Evolutionary conservation across 2,113 vertebrate genomes (phyloP), one percentile per base, ranked within the genome.

Genomic region (Herpetotheres cachinnans): DNA sequence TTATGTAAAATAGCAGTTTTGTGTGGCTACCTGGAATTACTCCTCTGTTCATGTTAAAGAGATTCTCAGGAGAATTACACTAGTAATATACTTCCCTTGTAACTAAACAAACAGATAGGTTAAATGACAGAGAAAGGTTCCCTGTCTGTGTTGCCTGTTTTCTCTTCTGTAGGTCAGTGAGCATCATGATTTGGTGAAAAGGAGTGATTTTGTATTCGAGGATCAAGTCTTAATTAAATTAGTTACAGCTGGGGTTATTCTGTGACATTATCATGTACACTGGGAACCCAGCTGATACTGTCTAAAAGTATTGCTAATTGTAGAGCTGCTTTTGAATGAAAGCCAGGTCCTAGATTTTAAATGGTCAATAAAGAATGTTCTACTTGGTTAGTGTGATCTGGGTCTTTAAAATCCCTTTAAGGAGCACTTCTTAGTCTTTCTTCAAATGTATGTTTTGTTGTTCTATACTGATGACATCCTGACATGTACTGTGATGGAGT

Each of bases 161-260:
- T 83, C 59, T 26, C 59, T 88, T 50, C 71, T 55, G 4, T 93
- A 96, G 85, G 95, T 97, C 96, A 96, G 56, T 93, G 85, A 97
- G 87, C 93, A 96, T 80, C 93, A 84, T 2, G 11, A 95, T 93
- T 92, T 94, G 42, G 79, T 96, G 86, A 95, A 95, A 96, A 97
- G 86, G 34, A 88, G 49, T 67, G 76, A 93, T 95, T 97, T 92
- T 96, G 80, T 77, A 81, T 92, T 90, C 8, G 4, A 96, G 82
- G 76, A 93, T 94, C 82, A 94, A 95, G 93, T 79, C 86, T 92
- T 98, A 97, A 97, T 97, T 97, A 86, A 97, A 98, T 97, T 97
- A 97, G 94, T 95, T 96, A 94, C 95, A 97, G 95, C 14, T 94
- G 59, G 90, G 90, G 84, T 86, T 96, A 90, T 95, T 97, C 90